Percentiles rank a stretch among this genome's conserved stretches.
These are phyloP conservation scores for Rhagonycha fulva DNA, from an alignment of 2,888 invertebrate genomes.

Conservation along the genomic window DNA sequence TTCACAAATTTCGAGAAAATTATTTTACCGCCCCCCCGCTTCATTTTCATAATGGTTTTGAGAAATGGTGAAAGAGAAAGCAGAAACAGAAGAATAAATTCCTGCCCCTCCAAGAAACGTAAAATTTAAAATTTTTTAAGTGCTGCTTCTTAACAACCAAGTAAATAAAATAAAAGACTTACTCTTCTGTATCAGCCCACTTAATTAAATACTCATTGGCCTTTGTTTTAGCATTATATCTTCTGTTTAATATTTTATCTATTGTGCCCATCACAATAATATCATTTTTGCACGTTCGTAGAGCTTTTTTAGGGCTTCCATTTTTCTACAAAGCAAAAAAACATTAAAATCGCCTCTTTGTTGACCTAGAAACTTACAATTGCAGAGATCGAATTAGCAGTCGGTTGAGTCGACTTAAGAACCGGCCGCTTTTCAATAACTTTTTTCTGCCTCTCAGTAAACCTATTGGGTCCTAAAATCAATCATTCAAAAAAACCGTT, in stretches of 20 bases:
- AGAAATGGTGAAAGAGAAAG: too few relatives aligned
- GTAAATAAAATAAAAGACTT: constrained; percentile 48
- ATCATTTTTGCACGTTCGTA: constrained; percentile 30
- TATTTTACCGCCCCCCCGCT: too few relatives aligned
- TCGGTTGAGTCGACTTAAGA: not conserved
- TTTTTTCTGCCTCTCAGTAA: not conserved
- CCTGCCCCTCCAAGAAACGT: not conserved
- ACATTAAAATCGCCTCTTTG: not conserved
- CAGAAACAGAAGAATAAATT: too few relatives aligned
- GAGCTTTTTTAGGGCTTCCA: constrained; percentile 21
- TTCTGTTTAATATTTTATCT: constrained; percentile 82
- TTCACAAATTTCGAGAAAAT: too few relatives aligned
- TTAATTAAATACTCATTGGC: constrained; percentile 83
- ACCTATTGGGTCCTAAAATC: not conserved
- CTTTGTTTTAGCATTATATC: constrained; percentile 77
- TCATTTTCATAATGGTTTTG: too few relatives aligned
- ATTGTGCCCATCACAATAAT: constrained; percentile 68
- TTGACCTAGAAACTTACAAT: not conserved
- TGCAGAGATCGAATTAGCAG: not conserved
- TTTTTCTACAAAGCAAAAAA: not conserved
- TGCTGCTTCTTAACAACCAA: not conserved
- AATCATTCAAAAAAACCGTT: not conserved
- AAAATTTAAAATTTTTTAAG: not conserved
- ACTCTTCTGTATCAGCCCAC: constrained; percentile 82
- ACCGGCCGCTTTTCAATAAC: not conserved